A percentile compares a stretch with the other conserved stretches of the same genome.
phyloP scores from a whole-genome alignment of 1,140 invertebrate genomes.

The Gonatopus flavifemur region DNA sequence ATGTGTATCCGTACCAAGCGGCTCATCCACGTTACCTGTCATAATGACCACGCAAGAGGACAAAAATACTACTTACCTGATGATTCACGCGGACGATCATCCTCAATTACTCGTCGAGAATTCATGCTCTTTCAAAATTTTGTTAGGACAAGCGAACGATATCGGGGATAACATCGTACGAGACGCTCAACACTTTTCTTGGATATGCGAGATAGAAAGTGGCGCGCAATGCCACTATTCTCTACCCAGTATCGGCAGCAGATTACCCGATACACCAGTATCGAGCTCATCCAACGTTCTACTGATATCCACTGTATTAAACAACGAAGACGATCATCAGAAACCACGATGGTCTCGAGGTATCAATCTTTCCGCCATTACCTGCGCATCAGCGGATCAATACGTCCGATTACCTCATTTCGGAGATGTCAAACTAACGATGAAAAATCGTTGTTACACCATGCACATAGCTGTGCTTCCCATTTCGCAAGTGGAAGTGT shows the following conservation, averaged over 20 bases:
- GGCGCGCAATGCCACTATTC: conserved; percentile 44
- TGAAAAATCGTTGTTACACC: conserved; percentile 61
- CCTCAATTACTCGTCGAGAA: conserved; percentile 64
- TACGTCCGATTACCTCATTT: conserved; percentile 68
- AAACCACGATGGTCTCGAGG: conserved; percentile 44
- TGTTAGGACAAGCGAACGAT: conserved; percentile 45
- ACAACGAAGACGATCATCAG: conserved; percentile 22
- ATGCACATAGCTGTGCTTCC: conserved; percentile 65
- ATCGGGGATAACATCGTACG: conserved; percentile 30
- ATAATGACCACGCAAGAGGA: conserved; percentile 60
- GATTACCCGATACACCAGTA: conserved; percentile 45
- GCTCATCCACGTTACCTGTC: conserved; percentile 47
- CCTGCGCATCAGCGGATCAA: conserved; percentile 55
- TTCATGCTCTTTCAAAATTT: conserved; percentile 49
- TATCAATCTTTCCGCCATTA: conserved; percentile 37
- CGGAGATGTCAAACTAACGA: conserved; percentile 72
- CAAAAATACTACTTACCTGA: conserved; percentile 62
- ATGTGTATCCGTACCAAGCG: conserved; percentile 51
- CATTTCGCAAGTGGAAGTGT: conserved; percentile 68
- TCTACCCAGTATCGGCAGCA: conserved; percentile 41
- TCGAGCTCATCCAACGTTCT: conserved; percentile 25
- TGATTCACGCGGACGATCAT: conserved; percentile 61
- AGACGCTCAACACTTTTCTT: conserved; percentile 47
- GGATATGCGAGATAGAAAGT: conserved; percentile 48
- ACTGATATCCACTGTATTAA: conserved; percentile 33